Evolutionary conservation across 2,797 vertebrate genomes (phyloP), one percentile per base, ranked within the genome.

Genomic region (Leptodon cayanensis): DNA sequence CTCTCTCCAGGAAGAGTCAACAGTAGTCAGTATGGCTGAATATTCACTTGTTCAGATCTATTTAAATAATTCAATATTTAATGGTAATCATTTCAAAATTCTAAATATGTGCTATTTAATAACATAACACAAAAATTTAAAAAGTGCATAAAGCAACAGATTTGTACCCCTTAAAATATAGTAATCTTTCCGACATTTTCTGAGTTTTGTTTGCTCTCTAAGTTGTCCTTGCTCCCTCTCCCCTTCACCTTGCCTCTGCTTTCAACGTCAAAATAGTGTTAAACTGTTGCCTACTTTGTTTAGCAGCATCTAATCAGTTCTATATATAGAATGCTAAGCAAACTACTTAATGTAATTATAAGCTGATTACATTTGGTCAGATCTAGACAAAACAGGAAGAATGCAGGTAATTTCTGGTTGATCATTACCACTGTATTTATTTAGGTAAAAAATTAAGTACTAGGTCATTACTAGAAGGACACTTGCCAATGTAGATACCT

Each of bases 241-340:
- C 22, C 28, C 28, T 3, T 77, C n/a, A 42, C 21, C 28, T 65
- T 67, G 11, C 12, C 5, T 78, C 22, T 89, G 73, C 55, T 92
- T 90, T 66, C 81, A 59, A 15, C 25, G 9, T 42, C 72, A 74
- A 63, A 74, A 77, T 40, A 19, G 44, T 58, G 50, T 93, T 94
- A 47, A 92, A 83, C 44, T 66, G 62, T 46, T 91, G 63, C 33
- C 42, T 87, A 10, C 87, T 79, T 63, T 80, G 63, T 47, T 91
- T 95, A 81, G 63, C 61, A 69, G 61, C 40, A 22, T 37, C 93
- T 93, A 83, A 85, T 93, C 94, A 78, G 80, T 91, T 88, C 49
- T 96, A 89, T 87, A 96, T 95, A 96, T 97, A 96, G 89, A 93
- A 76, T 70, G n/a, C 92, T 95, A 89, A 87, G 84, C 78, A 89